Percentiles rank a stretch among this genome's conserved stretches.
Conservation (phyloP, 2,888 invertebrate species). For the Melanotus villosus region DNA sequence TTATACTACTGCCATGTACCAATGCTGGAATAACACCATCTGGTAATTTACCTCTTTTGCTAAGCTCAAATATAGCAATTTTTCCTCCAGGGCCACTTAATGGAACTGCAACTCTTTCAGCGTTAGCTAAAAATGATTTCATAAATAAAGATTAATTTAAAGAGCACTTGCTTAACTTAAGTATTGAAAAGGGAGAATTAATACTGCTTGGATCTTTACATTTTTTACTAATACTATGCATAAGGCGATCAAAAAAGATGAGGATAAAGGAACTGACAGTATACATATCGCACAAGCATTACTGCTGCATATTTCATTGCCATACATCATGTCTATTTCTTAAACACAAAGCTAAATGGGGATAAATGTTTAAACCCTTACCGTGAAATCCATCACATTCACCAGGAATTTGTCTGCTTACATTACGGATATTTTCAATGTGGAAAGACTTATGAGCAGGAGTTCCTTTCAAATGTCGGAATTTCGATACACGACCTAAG, state of each 20-base stretch:
- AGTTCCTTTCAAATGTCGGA: conserved; percentile 92
- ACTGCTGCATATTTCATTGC: no score
- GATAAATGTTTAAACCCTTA: conserved; percentile 63
- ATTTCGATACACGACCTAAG: conserved; percentile 89
- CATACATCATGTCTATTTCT: no score
- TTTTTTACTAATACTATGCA: no score
- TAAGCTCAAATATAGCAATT: conserved; percentile 87
- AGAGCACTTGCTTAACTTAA: no score
- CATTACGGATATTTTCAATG: conserved; percentile 91
- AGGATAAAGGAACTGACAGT: no score
- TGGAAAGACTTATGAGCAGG: conserved; percentile 92
- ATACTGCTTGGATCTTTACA: no score
- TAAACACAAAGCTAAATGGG: no score
- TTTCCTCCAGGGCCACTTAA: conserved; percentile 93
- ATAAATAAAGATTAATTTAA: conserved; percentile 12
- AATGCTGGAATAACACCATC: conserved; percentile 90
- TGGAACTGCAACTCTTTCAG: conserved; percentile 90
- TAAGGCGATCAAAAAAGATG: no score
- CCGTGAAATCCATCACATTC: conserved; percentile 95
- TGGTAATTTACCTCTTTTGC: conserved; percentile 81
- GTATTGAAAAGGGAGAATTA: no score
- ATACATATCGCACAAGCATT: no score
- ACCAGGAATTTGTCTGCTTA: conserved; percentile 92
- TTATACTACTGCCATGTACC: conserved; percentile 89
- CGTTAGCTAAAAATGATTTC: conserved; percentile 76